phyloP scores from a whole-genome alignment of 2,888 invertebrate species.

The Drosophila rubida region DNA sequence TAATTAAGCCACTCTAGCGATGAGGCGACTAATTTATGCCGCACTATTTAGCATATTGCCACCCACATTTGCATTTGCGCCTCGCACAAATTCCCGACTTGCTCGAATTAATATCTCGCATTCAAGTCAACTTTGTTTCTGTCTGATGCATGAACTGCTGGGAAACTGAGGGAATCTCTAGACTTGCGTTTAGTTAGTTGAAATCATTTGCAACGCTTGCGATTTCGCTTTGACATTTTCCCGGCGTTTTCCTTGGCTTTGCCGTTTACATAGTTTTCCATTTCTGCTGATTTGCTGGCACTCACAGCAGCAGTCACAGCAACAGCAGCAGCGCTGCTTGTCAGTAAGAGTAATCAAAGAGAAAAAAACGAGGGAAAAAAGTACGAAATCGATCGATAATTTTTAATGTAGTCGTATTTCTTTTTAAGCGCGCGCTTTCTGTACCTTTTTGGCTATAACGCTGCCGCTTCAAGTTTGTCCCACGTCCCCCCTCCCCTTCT shows the following conservation, averaged over 20 bases:
- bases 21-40: no score
- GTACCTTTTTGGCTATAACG: constrained; percentile 65
- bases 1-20: no score
- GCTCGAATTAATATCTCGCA: no score
- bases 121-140: no score
- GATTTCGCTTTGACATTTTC: neutral
- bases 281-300: constrained; percentile 21
- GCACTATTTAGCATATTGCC: no score
- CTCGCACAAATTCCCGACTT: no score
- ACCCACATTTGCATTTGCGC: no score
- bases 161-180: no score
- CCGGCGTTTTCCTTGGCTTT: neutral
- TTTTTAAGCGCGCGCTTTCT: constrained; percentile 62
- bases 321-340: constrained; percentile 4
- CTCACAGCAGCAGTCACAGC: constrained; percentile 7
- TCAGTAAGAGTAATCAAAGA: constrained; percentile 30
- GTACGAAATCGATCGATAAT: constrained; percentile 73
- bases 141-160: no score
- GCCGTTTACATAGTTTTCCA: constrained; percentile 7
- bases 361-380: constrained; percentile 9
- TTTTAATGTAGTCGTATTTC: constrained; percentile 81
- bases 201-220: neutral
- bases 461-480: constrained; percentile 37
- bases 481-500: neutral
- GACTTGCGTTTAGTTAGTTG: no score